Evolutionary conservation across 2,113 vertebrate genomes (phyloP).

Genomic region (Taxidea taxus): DNA sequence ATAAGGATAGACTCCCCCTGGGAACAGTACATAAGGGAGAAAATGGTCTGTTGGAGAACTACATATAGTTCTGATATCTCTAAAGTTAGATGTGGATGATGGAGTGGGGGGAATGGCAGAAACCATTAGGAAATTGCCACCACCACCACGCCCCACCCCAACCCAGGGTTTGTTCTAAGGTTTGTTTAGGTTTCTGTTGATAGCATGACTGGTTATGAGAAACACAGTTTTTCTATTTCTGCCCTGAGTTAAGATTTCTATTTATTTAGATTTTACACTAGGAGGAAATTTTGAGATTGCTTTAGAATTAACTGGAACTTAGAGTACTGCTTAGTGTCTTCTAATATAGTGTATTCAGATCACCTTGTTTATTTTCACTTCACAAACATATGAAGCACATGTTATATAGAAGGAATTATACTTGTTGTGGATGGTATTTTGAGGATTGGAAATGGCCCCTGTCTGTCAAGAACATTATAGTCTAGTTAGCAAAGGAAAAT

Average conservation of each 20-base stretch:
- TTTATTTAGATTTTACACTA: not conserved
- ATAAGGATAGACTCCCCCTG: not conserved
- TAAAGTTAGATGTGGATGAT: not conserved
- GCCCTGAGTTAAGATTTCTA: not conserved
- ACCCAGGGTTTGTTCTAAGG: not conserved
- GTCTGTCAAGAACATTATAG: not conserved
- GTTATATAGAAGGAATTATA: not conserved
- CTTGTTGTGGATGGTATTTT: not conserved
- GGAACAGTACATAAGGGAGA: not conserved
- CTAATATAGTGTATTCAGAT: not conserved
- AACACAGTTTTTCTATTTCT: not conserved
- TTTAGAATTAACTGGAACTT: not conserved
- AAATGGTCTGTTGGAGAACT: not conserved
- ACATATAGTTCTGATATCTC: not conserved
- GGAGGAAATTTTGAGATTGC: not conserved
- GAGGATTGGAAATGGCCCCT: not conserved
- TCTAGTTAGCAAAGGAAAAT: not conserved
- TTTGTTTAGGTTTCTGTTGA: not conserved
- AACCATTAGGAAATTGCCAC: not conserved
- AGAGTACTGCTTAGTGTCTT: not conserved
- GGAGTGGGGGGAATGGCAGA: no score
- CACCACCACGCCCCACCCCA: not conserved
- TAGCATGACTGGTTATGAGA: not conserved
- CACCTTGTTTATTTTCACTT: not conserved
- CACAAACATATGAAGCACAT: not conserved